phyloP scores from a whole-genome alignment of 2,888 invertebrate genomes.

The Andrena haemorrhoa region DNA sequence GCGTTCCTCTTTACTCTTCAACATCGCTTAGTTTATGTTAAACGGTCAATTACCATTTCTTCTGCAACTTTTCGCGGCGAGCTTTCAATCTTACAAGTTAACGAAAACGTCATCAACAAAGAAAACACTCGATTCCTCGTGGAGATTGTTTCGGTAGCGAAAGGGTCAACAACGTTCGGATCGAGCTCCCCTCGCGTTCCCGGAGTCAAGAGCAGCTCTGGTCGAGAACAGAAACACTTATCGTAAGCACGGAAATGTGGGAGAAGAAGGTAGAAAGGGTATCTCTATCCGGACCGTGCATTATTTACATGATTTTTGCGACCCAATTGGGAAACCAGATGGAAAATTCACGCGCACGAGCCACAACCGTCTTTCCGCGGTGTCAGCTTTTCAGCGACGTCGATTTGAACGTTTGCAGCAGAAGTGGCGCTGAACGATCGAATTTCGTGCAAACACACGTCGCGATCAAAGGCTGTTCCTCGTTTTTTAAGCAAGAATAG shows the following conservation, averaged over 20 bases:
- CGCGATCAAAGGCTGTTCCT: neutral
- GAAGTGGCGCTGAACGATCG: constrained; percentile 8
- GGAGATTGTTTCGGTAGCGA: constrained; percentile 6
- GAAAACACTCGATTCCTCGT: neutral
- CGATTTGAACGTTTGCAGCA: neutral
- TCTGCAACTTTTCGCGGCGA: neutral
- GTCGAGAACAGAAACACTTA: neutral
- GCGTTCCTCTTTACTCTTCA: too few relatives aligned
- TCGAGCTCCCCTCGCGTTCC: constrained; percentile 48
- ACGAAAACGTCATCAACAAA: neutral
- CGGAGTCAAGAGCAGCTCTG: constrained; percentile 18
- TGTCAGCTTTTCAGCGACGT: neutral
- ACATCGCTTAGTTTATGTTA: too few relatives aligned
- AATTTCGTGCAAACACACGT: constrained; percentile 7
- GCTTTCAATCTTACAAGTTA: neutral
- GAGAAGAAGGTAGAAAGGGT: neutral
- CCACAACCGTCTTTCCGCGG: constrained; percentile 68
- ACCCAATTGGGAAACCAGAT: constrained; percentile 72
- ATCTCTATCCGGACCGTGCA: neutral
- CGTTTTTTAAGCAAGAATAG: neutral
- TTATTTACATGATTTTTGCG: constrained; percentile 31
- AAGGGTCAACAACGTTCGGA: constrained; percentile 10
- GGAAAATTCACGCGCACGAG: constrained; percentile 76
- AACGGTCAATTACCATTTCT: too few relatives aligned
- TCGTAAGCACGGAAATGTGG: neutral